Evolutionary conservation across 92 coral and sea anemone species (phyloP).

Genomic region (Metridium senile): DNA sequence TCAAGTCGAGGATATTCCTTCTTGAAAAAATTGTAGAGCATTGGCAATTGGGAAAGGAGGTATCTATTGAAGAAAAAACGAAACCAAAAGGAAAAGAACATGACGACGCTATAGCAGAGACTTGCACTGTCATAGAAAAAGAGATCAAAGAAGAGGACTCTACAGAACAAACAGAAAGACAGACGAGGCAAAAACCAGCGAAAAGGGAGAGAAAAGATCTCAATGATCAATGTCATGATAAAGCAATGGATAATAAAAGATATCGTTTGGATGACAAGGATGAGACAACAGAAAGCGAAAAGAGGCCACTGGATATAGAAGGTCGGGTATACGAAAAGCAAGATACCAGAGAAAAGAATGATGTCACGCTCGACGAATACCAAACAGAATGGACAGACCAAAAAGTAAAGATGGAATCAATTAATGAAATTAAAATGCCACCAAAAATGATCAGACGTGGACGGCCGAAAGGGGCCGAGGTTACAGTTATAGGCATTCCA

Average conservation of each 20-base stretch:
- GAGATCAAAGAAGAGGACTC: not conserved
- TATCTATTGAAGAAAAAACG: not conserved
- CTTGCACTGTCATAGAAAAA: not conserved
- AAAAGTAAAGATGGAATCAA: conserved; percentile 15
- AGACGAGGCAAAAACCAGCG: too few relatives aligned
- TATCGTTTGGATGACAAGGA: not conserved
- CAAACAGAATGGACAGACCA: too few relatives aligned
- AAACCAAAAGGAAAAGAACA: too few relatives aligned
- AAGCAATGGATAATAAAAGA: too few relatives aligned
- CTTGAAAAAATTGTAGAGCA: conserved; percentile 15
- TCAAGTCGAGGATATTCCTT: conserved; percentile 10
- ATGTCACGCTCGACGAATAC: too few relatives aligned
- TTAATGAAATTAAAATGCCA: conserved; percentile 42
- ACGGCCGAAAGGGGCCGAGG: conserved; percentile 57
- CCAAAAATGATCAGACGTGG: conserved; percentile 49
- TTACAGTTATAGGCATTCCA: conserved; percentile 53
- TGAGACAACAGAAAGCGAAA: not conserved
- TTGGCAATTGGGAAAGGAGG: conserved; percentile 27
- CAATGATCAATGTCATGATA: too few relatives aligned
- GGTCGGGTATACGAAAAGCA: not conserved
- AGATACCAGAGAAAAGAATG: conserved; percentile 16
- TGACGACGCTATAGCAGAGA: not conserved
- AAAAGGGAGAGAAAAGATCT: too few relatives aligned
- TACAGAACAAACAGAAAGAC: too few relatives aligned
- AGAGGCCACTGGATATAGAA: not conserved